Conservation (phyloP, 2,888 invertebrate genomes). For the Diplolepis rosae region DNA sequence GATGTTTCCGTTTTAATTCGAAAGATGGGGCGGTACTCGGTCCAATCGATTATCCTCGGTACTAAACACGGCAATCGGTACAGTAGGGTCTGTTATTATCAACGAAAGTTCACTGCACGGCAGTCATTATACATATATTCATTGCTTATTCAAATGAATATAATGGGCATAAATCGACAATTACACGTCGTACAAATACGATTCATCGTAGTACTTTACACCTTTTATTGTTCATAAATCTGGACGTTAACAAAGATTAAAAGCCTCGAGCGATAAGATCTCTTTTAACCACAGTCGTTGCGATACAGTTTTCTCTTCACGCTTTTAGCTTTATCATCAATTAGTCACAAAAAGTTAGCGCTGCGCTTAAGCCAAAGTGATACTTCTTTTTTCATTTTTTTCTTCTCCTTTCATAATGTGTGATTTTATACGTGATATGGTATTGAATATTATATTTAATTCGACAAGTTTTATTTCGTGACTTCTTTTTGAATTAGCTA, state of each 20-base stretch:
- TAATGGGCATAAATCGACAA: slow-evolving; percentile 55
- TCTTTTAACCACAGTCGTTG: slow-evolving; percentile 41
- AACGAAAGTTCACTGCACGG: not conserved
- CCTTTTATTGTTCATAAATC: slow-evolving; percentile 67
- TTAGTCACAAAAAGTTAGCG: slow-evolving; percentile 13
- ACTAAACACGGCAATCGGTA: not conserved
- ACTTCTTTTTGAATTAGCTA: too few species aligned
- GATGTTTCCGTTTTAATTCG: not conserved
- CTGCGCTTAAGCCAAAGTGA: not conserved
- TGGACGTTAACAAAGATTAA: slow-evolving; percentile 60
- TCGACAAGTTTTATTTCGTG: too few species aligned
- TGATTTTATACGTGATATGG: too few species aligned
- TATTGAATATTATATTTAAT: too few species aligned
- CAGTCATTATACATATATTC: slow-evolving; percentile 16
- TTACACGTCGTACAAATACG: slow-evolving; percentile 58
- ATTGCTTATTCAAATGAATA: slow-evolving; percentile 45
- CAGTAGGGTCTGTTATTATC: not conserved
- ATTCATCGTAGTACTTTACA: slow-evolving; percentile 66
- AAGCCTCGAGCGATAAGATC: slow-evolving; percentile 58
- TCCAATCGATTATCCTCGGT: not conserved
- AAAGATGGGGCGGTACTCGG: slow-evolving; percentile 10
- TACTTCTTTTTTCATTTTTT: not conserved
- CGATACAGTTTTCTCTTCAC: slow-evolving; percentile 26
- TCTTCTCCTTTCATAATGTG: too few species aligned
- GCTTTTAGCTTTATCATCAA: slow-evolving; percentile 24